A percentile compares a stretch with the other conserved stretches of the same genome.
These are phyloP conservation scores for Philantomba maxwellii DNA, from an alignment of 2,113 vertebrate species.

Conservation along the genomic window DNA sequence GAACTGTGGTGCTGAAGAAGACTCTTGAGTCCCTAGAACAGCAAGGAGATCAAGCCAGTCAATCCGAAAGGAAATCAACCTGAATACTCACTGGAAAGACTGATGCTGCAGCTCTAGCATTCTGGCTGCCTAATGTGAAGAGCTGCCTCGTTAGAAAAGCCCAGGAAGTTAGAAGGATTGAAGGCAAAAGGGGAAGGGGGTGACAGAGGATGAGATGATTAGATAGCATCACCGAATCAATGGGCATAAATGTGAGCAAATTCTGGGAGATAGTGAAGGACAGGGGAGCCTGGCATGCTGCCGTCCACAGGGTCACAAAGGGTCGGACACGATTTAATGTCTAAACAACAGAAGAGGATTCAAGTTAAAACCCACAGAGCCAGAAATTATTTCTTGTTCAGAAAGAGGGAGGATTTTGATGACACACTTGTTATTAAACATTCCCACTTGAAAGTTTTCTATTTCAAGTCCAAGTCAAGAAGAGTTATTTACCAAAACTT, in stretches of 20 bases:
- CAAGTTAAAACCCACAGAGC: not conserved
- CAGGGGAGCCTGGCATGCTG: not conserved
- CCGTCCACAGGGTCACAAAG: not conserved
- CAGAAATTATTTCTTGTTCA: not conserved
- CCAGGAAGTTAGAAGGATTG: not conserved
- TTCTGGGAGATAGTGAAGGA: not conserved
- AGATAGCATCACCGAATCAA: not conserved
- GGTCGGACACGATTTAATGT: fast-evolving
- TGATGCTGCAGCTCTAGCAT: not conserved
- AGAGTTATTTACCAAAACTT: not conserved
- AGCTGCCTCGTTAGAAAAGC: not conserved
- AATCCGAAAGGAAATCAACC: not conserved
- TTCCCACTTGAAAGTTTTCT: not conserved
- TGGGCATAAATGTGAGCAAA: not conserved
- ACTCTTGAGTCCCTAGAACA: not conserved
- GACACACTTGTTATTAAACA: not conserved
- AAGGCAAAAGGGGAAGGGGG: not conserved
- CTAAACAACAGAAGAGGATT: not conserved
- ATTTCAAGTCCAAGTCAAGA: not conserved
- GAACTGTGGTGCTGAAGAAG: not conserved
- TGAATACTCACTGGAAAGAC: not conserved
- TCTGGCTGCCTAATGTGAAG: not conserved
- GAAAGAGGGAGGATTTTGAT: not conserved
- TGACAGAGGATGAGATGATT: not conserved
- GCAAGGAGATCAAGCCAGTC: not conserved